Evolutionary conservation across 1,140 invertebrate genomes (phyloP).

Genomic region (Physella acuta): DNA sequence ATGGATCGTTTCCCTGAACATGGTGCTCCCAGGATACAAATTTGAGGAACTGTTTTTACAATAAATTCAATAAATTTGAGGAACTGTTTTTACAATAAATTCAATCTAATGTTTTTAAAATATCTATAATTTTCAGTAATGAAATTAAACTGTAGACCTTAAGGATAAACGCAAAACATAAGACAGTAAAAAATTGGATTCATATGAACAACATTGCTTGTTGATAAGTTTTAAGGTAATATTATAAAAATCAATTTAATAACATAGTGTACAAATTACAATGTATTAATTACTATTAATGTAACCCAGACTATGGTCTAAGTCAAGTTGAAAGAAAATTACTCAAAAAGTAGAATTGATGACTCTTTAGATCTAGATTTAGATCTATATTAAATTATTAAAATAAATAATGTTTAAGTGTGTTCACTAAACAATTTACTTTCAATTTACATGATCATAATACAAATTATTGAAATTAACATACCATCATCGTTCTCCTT

Average conservation of each 20-base stretch:
- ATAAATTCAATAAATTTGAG: constrained; percentile 44
- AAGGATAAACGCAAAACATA: not conserved
- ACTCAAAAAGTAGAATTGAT: too few relatives aligned
- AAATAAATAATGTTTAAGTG: too few relatives aligned
- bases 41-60: constrained; percentile 47
- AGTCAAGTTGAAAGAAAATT: too few relatives aligned
- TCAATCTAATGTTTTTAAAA: constrained; percentile 26
- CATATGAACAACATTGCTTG: not conserved
- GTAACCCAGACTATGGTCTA: too few relatives aligned
- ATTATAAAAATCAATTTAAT: not conserved
- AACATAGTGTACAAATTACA: not conserved
- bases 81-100: constrained; percentile 38
- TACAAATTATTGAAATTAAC: too few relatives aligned
- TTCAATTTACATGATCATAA: too few relatives aligned
- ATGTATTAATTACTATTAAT: too few relatives aligned
- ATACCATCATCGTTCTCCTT: constrained; percentile 58
- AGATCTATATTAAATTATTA: too few relatives aligned
- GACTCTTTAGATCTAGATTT: too few relatives aligned
- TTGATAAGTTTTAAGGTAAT: not conserved
- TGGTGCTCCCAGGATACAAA: constrained; percentile 59
- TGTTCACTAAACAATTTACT: too few relatives aligned
- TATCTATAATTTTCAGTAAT: not conserved
- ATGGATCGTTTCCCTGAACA: constrained; percentile 58
- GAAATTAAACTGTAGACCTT: not conserved
- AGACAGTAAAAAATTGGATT: not conserved